phyloP scores from a whole-genome alignment of 1,140 invertebrate species.

The Ceratitis capitata region DNA sequence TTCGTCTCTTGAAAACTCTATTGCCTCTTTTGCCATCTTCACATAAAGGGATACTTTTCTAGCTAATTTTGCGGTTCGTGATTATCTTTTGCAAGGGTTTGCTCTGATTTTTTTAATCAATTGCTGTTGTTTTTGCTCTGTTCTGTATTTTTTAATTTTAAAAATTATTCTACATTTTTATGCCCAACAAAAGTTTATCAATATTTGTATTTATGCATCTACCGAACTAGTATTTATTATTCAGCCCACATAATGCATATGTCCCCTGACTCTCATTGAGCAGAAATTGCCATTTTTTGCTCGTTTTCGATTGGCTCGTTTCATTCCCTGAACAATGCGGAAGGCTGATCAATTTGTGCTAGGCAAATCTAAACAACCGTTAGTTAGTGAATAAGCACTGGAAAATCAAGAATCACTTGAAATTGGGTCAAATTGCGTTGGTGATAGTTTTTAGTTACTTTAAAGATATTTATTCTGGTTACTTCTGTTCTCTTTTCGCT shows the following conservation, averaged over 20 bases:
- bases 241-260: neutral
- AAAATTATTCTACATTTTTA: too few relatives aligned
- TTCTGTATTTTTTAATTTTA: neutral
- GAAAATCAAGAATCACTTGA: neutral
- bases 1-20: neutral
- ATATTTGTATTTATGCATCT: constrained; percentile 7
- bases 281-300: neutral
- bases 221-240: neutral
- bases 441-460: too few relatives aligned
- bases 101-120: neutral
- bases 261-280: neutral
- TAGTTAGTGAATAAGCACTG: neutral
- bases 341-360: neutral
- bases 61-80: neutral
- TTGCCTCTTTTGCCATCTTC: neutral
- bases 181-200: too few relatives aligned
- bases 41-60: too few relatives aligned
- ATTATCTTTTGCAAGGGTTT: neutral
- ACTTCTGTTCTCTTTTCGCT: too few relatives aligned
- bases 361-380: neutral
- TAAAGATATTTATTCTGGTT: too few relatives aligned
- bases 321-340: neutral
- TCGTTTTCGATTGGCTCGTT: neutral
- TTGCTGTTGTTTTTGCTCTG: neutral
- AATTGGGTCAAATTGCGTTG: neutral